A percentile compares a stretch with the other conserved stretches of the same genome.
Conservation (phyloP, 2,113 vertebrate genomes). For the Heptranchias perlo region DNA sequence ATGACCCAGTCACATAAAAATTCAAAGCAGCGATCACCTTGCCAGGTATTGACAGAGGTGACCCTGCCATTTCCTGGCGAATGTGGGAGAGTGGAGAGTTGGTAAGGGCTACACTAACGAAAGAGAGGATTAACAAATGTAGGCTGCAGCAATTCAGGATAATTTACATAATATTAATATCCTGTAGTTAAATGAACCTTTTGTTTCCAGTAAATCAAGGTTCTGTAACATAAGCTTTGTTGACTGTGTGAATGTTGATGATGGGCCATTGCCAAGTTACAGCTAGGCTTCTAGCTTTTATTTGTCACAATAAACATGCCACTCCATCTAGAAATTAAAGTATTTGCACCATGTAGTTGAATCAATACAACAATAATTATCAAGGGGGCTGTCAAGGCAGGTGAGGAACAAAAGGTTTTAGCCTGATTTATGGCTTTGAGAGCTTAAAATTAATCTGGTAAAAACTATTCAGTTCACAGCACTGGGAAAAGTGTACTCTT, state of each 20-base stretch:
- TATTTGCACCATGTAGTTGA: neutral
- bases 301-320: neutral
- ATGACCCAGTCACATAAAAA: neutral
- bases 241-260: neutral
- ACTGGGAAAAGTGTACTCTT: neutral
- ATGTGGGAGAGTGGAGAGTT: neutral
- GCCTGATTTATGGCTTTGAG: neutral
- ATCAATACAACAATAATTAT: conserved; percentile 15
- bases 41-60: neutral
- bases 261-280: conserved; percentile 6
- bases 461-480: neutral
- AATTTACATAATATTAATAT: conserved; percentile 26
- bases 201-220: neutral
- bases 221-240: neutral
- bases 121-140: neutral
- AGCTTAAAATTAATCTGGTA: neutral
- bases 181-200: neutral
- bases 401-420: neutral
- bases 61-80: neutral
- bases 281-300: neutral
- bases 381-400: neutral
- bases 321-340: neutral
- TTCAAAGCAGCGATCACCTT: too few relatives aligned
- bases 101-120: neutral
- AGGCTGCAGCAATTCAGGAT: neutral